Base-by-base conservation (phyloP, 1,140 invertebrate genomes). In the Micrasema longulum region DNA sequence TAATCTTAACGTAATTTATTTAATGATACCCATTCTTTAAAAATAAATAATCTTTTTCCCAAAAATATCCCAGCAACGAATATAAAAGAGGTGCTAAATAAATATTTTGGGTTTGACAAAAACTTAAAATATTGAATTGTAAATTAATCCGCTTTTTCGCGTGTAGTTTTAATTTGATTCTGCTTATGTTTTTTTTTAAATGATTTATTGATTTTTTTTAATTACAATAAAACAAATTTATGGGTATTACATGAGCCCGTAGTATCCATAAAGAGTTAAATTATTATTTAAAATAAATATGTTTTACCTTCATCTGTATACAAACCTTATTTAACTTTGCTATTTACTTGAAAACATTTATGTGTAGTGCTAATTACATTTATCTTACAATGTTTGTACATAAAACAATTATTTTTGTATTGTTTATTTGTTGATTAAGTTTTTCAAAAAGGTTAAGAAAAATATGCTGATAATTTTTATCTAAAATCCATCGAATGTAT, bases 241-340 rank as follows among this genome's bases (percentile, higher is more conserved):
- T 75, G 70, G 62, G 72, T 57, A 70, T 66, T 72, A 68, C 70
- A 75, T 35, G 74, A 75, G 74, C 74, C 74, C 74, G 70, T 68
- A 70, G 65, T 68, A 31, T 72, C 50, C 67, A 72, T 69, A 74
- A 71, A 16, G 38, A 26, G 6, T 14, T 35, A 57, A 43, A 60
- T 65, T 11, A 45, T 23, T 43, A 10, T 43, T 1, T 0, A 23
- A 23, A 48, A 22, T 10, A 22, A 16, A 48, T 16, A 20, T 16
- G 14, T 48, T 48, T 18, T 16, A 38, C 5, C 5, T 38, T 38
- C 36, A 7, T 38, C 36, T n/a, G n/a, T n/a, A n/a, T n/a, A n/a
- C n/a, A n/a, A n/a, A n/a, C n/a, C n/a, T n/a, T n/a, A n/a, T n/a
- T n/a, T n/a, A n/a, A n/a, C n/a, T n/a, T n/a, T n/a, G n/a, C n/a